Evolutionary conservation across 1,140 invertebrate species (phyloP).

Genomic region (Drosophila orosa): DNA sequence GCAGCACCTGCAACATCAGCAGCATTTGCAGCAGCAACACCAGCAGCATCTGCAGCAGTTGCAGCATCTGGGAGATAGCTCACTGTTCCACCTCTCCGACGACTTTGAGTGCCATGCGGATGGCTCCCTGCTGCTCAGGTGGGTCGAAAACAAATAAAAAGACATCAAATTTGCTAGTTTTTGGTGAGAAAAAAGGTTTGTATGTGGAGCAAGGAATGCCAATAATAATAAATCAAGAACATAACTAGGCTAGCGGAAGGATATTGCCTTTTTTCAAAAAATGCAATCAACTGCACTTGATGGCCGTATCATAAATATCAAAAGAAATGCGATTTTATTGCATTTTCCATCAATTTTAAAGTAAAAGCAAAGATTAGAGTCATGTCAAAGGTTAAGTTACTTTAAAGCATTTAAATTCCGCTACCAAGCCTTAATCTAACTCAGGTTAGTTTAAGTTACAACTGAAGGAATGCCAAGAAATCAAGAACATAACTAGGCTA

Average conservation of each 20-base stretch:
- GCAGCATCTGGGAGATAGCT: constrained; percentile 62
- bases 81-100: constrained; percentile 68
- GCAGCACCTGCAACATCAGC: constrained; percentile 26
- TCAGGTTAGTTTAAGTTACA: neutral
- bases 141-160: constrained; percentile 17
- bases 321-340: neutral
- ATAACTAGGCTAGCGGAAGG: constrained; percentile 1
- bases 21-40: constrained; percentile 49
- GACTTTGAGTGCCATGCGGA: constrained; percentile 82
- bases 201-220: neutral
- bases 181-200: neutral
- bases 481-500: constrained; percentile 4
- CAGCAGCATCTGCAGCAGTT: constrained; percentile 42
- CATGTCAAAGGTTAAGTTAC: neutral
- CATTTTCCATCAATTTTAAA: neutral
- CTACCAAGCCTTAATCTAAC: neutral
- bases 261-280: neutral
- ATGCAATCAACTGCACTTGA: neutral
- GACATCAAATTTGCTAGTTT: neutral
- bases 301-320: neutral
- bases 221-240: constrained; percentile 1
- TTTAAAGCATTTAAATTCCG: neutral
- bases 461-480: neutral
- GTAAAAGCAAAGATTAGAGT: neutral
- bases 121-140: constrained; percentile 77